A percentile compares a stretch with the other conserved stretches of the same genome.
These are phyloP conservation scores for Dicerorhinus sumatrensis DNA, from an alignment of 2,113 vertebrate species.

Conservation along the genomic window DNA sequence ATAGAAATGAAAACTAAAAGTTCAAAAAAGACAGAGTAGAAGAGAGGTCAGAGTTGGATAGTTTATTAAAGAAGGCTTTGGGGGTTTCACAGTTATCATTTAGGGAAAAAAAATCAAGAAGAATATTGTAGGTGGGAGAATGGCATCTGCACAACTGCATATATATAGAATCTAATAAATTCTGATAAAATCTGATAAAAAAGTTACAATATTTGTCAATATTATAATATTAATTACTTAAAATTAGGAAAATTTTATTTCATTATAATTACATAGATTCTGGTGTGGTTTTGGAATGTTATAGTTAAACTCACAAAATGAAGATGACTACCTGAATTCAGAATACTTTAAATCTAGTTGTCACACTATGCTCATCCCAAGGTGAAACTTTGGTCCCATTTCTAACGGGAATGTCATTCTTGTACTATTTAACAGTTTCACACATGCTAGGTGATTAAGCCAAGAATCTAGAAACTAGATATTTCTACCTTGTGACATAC, in stretches of 20 bases:
- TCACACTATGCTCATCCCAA: conserved; percentile 54
- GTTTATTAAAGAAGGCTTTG: not conserved
- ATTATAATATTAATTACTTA: not conserved
- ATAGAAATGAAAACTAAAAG: not conserved
- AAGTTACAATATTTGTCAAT: not conserved
- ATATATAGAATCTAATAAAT: not conserved
- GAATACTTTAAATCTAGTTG: conserved; percentile 70
- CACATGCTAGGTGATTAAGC: conserved; percentile 1
- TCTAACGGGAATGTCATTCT: conserved; percentile 66
- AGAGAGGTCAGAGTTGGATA: not conserved
- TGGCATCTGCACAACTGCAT: not conserved
- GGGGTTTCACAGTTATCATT: not conserved
- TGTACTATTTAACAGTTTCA: conserved; percentile 29
- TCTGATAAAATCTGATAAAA: not conserved
- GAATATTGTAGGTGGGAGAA: not conserved
- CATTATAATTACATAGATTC: not conserved
- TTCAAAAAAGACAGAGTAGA: not conserved
- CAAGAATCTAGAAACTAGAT: not conserved
- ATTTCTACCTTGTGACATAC: not conserved
- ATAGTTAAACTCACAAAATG: conserved; percentile 78
- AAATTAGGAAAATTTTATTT: not conserved
- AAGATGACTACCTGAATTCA: conserved; percentile 66
- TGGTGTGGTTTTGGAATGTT: conserved; percentile 74
- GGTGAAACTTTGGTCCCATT: conserved; percentile 46
- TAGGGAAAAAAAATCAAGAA: not conserved